Conservation (phyloP, 2,113 vertebrate species). For the Scomber scombrus region DNA sequence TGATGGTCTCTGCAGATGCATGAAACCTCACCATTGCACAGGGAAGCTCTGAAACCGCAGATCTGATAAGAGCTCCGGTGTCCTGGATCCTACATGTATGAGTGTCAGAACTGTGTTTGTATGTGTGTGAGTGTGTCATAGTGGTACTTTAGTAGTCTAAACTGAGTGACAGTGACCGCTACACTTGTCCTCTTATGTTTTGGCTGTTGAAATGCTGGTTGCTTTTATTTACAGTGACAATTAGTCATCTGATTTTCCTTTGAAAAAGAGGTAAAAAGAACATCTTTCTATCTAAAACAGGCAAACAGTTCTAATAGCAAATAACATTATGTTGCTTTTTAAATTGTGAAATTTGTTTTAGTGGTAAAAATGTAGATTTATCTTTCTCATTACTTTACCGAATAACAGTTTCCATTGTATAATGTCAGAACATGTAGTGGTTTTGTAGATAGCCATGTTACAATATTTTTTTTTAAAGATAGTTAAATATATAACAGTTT, state of each 20-base stretch:
- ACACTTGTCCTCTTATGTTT: neutral
- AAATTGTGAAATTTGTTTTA: constrained; percentile 34
- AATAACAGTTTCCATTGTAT: constrained; percentile 15
- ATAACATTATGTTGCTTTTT: constrained; percentile 42
- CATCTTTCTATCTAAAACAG: neutral
- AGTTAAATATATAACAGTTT: neutral
- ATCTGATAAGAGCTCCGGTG: constrained; percentile 49
- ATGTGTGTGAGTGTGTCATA: neutral
- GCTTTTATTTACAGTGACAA: constrained; percentile 27
- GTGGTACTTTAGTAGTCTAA: neutral
- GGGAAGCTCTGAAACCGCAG: constrained; percentile 46
- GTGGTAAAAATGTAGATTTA: too few relatives aligned
- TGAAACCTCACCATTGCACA: constrained; percentile 24
- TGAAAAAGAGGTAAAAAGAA: constrained; percentile 34
- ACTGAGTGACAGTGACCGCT: constrained; percentile 2
- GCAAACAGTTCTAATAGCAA: neutral
- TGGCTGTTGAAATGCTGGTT: constrained; percentile 14
- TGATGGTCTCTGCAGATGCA: constrained; percentile 61
- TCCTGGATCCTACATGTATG: constrained; percentile 15
- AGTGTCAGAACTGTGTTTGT: neutral
- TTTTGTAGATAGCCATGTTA: neutral
- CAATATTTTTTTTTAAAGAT: neutral
- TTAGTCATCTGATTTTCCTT: constrained; percentile 42
- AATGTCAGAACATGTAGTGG: neutral
- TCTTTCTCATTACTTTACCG: too few relatives aligned